These are phyloP conservation scores for Schizaphis graminum DNA, from an alignment of 2,888 invertebrate species.

Conservation along the genomic window DNA sequence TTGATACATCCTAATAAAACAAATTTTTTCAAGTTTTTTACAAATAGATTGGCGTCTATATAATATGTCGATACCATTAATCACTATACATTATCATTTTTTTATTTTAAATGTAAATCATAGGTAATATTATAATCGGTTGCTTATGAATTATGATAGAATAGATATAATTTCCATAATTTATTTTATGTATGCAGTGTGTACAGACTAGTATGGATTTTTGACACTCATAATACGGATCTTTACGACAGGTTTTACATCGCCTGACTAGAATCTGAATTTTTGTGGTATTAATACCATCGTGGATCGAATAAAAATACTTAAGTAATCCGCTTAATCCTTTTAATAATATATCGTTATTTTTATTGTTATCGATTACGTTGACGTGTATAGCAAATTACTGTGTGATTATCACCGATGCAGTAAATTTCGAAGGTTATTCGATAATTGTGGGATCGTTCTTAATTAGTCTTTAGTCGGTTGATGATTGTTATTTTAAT, in stretches of 20 bases:
- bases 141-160: too few relatives aligned
- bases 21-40: neutral
- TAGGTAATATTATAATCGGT: neutral
- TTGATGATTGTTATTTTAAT: neutral
- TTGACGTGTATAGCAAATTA: neutral
- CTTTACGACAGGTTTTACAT: neutral
- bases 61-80: neutral
- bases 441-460: neutral
- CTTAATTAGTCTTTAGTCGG: neutral
- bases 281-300: neutral
- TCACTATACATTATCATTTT: neutral
- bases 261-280: neutral
- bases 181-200: neutral
- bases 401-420: neutral
- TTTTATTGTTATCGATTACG: neutral
- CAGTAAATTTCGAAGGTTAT: neutral
- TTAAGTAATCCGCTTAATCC: neutral
- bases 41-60: neutral
- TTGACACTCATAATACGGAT: neutral
- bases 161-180: neutral
- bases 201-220: neutral
- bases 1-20: neutral
- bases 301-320: neutral
- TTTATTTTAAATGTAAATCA: neutral
- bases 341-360: neutral